phyloP scores from a whole-genome alignment of 1,140 invertebrate genomes.

The Heterodera schachtii region DNA sequence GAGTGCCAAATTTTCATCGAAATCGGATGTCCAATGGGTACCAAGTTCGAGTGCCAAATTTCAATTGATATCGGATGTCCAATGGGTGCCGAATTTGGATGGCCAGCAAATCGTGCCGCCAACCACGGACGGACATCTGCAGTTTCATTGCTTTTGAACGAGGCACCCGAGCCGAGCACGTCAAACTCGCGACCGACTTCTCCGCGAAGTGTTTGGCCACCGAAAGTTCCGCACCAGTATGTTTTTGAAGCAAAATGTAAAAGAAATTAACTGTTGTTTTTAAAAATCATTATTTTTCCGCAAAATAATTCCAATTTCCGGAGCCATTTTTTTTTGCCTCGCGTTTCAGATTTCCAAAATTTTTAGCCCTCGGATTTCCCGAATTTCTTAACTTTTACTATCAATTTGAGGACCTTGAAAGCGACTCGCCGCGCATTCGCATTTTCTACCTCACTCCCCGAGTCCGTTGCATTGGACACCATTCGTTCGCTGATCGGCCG shows the following conservation, averaged over 20 bases:
- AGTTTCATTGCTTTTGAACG: not conserved
- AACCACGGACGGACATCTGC: not conserved
- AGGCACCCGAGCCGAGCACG: not conserved
- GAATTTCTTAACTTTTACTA: too few species aligned
- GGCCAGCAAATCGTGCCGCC: not conserved
- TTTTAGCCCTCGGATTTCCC: too few species aligned
- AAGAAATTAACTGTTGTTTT: too few species aligned
- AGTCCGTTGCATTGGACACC: slow-evolving; percentile 70
- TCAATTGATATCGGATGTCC: not conserved
- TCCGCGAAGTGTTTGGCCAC: slow-evolving; percentile 38
- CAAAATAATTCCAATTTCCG: too few species aligned
- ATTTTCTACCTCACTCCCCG: slow-evolving; percentile 89
- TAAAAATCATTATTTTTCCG: too few species aligned
- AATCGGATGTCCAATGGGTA: too few species aligned
- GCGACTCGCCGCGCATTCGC: slow-evolving; percentile 74
- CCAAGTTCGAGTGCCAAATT: not conserved
- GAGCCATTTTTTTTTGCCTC: too few species aligned
- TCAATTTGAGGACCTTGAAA: slow-evolving; percentile 77
- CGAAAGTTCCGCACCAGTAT: slow-evolving; percentile 33
- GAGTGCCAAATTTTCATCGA: too few species aligned
- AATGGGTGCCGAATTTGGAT: too few species aligned
- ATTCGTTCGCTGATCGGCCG: slow-evolving; percentile 66
- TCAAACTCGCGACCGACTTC: slow-evolving; percentile 19
- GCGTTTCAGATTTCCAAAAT: too few species aligned
- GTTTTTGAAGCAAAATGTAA: too few species aligned